phyloP scores from a whole-genome alignment of 2,888 invertebrate genomes.

The Anthophora plumipes region DNA sequence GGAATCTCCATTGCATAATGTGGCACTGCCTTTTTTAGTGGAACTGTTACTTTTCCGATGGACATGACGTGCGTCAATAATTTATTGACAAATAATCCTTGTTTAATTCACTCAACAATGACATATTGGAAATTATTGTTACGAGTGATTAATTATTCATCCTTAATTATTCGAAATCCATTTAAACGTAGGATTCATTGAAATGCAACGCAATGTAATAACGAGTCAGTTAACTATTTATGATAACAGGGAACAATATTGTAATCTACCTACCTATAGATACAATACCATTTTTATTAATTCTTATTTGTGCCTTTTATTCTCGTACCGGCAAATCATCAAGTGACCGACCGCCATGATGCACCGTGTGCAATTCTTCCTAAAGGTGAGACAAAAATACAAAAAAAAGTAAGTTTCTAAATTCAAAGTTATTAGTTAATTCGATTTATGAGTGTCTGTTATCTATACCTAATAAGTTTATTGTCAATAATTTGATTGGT shows the following conservation, averaged over 20 bases:
- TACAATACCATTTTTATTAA: background rate
- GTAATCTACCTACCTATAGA: background rate
- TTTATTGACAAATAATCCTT: background rate
- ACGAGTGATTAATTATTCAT: slow-evolving; percentile 30
- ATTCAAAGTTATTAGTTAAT: no score
- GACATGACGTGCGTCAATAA: background rate
- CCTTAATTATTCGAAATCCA: slow-evolving; percentile 37
- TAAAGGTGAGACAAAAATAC: no score
- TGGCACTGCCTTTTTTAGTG: background rate
- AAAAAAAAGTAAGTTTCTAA: no score
- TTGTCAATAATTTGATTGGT: no score
- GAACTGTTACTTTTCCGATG: background rate
- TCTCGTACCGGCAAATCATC: no score
- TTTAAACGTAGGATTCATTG: slow-evolving; percentile 7
- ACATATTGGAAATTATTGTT: slow-evolving; percentile 29
- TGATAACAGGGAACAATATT: background rate
- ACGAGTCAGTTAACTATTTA: background rate
- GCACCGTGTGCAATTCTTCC: no score
- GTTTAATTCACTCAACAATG: background rate
- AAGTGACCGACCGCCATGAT: no score
- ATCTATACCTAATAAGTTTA: no score
- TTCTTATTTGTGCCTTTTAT: background rate
- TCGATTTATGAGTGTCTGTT: no score
- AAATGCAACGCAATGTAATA: slow-evolving; percentile 1
- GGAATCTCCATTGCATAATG: no score